Percentiles rank a stretch among this genome's conserved stretches.
These are phyloP conservation scores for Pseudobourletiella spinata DNA, from an alignment of 1,140 invertebrate species.

Conservation along the genomic window DNA sequence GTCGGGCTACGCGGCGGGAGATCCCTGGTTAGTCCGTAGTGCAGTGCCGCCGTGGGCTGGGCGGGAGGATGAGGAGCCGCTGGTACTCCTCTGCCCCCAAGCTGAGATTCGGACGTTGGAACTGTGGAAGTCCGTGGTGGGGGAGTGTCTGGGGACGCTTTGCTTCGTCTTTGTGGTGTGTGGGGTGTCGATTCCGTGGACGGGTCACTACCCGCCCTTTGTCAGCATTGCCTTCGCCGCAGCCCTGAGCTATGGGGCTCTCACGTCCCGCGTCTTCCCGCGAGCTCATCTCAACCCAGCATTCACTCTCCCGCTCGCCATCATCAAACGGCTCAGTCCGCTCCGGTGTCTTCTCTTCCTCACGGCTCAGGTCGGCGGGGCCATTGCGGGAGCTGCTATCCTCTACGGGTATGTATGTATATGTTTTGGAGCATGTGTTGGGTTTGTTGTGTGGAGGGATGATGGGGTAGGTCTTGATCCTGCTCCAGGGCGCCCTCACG, in stretches of 20 bases:
- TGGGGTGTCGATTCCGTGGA: conserved; percentile 61
- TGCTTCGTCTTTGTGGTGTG: conserved; percentile 76
- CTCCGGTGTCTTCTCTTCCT: conserved; percentile 70
- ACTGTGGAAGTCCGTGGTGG: conserved; percentile 76
- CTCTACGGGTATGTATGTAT: conserved; percentile 84
- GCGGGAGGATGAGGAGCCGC: conserved; percentile 38
- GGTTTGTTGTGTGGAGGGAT: no score
- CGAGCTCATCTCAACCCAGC: conserved; percentile 74
- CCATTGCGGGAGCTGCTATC: conserved; percentile 78
- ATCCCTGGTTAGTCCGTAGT: not conserved
- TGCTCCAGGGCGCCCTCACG: no score
- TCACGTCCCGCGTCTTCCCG: conserved; percentile 41
- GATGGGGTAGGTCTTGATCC: no score
- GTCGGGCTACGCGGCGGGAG: not conserved
- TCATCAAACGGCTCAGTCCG: conserved; percentile 63
- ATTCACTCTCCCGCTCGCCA: conserved; percentile 61
- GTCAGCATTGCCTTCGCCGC: conserved; percentile 58
- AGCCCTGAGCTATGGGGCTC: conserved; percentile 33
- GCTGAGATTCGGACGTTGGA: conserved; percentile 73
- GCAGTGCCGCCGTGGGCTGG: not conserved
- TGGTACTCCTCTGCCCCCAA: conserved; percentile 39
- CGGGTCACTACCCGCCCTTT: conserved; percentile 41
- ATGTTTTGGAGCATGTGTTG: no score
- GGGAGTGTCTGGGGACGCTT: conserved; percentile 76
- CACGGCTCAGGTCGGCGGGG: conserved; percentile 81